phyloP scores from a whole-genome alignment of 2,888 invertebrate genomes.

The Perizoma flavofasciatum region DNA sequence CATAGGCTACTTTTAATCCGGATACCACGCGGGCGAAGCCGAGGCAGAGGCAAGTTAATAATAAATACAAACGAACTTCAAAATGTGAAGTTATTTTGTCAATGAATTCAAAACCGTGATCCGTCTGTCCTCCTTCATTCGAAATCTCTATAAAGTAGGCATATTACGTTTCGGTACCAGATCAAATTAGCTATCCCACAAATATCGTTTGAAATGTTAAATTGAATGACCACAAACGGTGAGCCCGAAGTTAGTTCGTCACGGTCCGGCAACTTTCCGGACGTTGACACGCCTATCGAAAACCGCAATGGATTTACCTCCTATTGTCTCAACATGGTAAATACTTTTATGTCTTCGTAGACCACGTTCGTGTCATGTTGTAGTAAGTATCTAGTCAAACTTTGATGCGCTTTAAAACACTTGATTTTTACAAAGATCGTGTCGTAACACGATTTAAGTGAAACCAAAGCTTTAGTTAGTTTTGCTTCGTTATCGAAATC shows the following conservation, averaged over 20 bases:
- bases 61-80: too few species aligned
- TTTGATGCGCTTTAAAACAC: too few species aligned
- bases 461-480: too few species aligned
- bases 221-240: conserved; percentile 23
- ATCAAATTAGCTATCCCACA: conserved; percentile 24
- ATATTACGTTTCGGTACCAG: conserved; percentile 10
- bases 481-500: neutral
- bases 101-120: too few species aligned
- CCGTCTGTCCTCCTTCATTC: neutral
- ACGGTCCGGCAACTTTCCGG: conserved; percentile 61
- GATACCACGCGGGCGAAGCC: too few species aligned
- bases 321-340: conserved; percentile 62
- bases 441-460: too few species aligned
- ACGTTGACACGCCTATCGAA: conserved; percentile 73
- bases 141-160: neutral
- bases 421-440: too few species aligned
- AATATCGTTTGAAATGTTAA: conserved; percentile 21
- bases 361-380: conserved; percentile 4
- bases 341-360: conserved; percentile 45
- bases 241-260: conserved; percentile 47
- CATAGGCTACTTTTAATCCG: too few species aligned
- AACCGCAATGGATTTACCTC: conserved; percentile 57
- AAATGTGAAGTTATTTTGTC: too few species aligned
- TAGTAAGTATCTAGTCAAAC: neutral
- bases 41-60: too few species aligned